A percentile compares a stretch with the other conserved stretches of the same genome.
phyloP scores from a whole-genome alignment of 2,113 vertebrate species.

The Hoplias malabaricus region DNA sequence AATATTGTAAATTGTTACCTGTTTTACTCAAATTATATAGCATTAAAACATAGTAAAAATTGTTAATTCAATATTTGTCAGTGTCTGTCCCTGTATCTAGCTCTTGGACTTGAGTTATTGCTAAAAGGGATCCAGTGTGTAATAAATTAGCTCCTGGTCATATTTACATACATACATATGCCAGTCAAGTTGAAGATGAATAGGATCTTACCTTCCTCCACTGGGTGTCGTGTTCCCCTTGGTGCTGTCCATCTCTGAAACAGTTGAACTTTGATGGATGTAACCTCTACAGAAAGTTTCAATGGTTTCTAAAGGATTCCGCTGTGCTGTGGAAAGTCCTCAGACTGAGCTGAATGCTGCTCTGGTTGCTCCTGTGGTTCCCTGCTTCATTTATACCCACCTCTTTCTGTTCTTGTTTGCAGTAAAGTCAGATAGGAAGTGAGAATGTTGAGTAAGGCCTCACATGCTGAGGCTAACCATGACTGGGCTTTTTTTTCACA shows the following conservation, averaged over 20 bases:
- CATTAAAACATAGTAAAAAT: no score
- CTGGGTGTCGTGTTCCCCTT: conserved; percentile 10
- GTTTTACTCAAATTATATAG: no score
- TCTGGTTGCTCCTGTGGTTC: background rate
- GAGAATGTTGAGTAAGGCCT: conserved; percentile 36
- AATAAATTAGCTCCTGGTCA: no score
- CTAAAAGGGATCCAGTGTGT: no score
- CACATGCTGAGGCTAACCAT: conserved; percentile 27
- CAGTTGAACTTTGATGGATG: background rate
- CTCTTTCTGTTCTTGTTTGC: background rate
- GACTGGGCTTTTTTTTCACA: conserved; percentile 8
- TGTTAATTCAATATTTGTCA: no score
- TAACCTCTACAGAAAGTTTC: no score
- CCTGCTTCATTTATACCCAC: conserved; percentile 22
- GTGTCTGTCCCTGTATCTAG: no score
- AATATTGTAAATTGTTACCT: no score
- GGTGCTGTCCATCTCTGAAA: conserved; percentile 21
- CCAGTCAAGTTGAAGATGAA: background rate
- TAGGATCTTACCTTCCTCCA: conserved; percentile 29
- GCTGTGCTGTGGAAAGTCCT: background rate
- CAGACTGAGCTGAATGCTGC: background rate
- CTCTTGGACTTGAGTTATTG: no score
- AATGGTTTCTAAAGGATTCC: background rate
- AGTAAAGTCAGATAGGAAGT: conserved; percentile 28
- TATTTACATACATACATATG: no score